Conservation (phyloP, 2,797 vertebrate species). For the Numenius phaeopus region DNA sequence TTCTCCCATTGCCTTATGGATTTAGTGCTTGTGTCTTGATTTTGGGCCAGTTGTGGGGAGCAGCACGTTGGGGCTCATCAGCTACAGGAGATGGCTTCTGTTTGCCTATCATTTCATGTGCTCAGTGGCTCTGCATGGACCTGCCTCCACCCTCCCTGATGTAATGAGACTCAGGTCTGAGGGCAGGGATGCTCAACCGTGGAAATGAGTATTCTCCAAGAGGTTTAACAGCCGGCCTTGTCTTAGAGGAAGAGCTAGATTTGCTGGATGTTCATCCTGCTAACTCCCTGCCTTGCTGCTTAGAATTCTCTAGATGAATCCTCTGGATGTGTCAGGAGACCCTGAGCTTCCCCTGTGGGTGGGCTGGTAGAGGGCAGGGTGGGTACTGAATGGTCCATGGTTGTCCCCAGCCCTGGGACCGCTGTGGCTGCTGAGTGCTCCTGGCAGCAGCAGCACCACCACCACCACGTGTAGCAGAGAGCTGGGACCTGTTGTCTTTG, state of each 20-base stretch:
- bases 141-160: background rate
- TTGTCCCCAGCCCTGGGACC: background rate
- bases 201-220: background rate
- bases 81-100: background rate
- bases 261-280: background rate
- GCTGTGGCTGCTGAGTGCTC: accelerated
- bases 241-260: background rate
- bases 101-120: accelerated
- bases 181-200: background rate
- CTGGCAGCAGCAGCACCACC: background rate
- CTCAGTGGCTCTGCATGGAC: background rate
- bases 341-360: background rate
- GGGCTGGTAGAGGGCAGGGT: background rate
- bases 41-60: background rate
- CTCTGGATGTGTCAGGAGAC: background rate
- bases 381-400: accelerated
- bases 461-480: accelerated
- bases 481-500: background rate
- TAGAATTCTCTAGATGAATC: background rate
- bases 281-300: background rate
- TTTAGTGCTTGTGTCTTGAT: background rate
- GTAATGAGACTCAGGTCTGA: background rate
- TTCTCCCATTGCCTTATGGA: background rate
- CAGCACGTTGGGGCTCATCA: background rate
- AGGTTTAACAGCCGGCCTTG: background rate